Percentiles rank a stretch among this genome's conserved stretches.
These are phyloP conservation scores for Elysia chlorotica DNA, from an alignment of 1,140 invertebrate genomes.

Conservation along the genomic window DNA sequence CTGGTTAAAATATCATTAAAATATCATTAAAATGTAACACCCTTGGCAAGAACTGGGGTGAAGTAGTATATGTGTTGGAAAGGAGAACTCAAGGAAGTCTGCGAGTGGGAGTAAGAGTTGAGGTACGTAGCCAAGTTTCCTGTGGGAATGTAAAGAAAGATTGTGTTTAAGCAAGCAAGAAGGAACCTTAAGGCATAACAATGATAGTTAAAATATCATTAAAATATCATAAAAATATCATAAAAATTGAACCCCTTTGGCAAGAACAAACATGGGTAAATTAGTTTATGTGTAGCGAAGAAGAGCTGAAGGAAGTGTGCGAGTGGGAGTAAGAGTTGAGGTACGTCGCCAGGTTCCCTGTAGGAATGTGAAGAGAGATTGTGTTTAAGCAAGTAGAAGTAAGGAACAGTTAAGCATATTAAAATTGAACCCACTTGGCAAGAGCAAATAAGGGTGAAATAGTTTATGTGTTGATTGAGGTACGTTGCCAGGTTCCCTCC, in stretches of 20 bases:
- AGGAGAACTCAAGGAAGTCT: too few relatives aligned
- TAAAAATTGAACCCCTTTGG: background rate
- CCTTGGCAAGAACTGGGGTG: too few relatives aligned
- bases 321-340: background rate
- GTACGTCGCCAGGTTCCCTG: too few relatives aligned
- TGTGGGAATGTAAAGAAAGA: background rate
- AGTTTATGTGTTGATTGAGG: background rate
- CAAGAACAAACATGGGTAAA: background rate
- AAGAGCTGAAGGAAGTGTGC: too few relatives aligned
- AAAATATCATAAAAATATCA: too few relatives aligned
- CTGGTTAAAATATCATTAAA: too few relatives aligned
- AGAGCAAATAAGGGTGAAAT: background rate
- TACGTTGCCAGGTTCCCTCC: too few relatives aligned
- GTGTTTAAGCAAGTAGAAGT: too few relatives aligned
- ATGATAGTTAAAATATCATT: background rate
- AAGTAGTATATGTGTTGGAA: too few relatives aligned
- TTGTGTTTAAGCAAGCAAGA: background rate
- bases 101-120: constrained; percentile 19
- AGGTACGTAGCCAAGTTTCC: constrained; percentile 29
- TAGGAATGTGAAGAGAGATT: too few relatives aligned
- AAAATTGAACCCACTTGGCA: background rate
- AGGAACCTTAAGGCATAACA: background rate
- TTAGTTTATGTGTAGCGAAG: background rate
- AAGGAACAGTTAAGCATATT: too few relatives aligned
- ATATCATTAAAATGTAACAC: too few relatives aligned